Evolutionary conservation across 2,888 invertebrate genomes (phyloP).

Genomic region (Dendrolimus houi): DNA sequence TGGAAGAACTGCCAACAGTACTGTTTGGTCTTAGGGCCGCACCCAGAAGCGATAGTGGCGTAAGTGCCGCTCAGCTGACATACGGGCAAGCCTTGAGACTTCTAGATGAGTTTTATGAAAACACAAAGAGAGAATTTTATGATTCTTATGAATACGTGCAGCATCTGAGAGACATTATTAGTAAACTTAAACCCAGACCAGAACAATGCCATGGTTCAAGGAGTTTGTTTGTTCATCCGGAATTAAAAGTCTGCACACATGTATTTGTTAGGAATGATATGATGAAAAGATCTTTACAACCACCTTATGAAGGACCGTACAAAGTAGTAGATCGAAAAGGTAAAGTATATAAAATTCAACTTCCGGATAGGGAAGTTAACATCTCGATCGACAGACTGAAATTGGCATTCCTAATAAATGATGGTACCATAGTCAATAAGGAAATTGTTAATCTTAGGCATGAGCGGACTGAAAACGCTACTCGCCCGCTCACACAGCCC

Average conservation of each 20-base stretch:
- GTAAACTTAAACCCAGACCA: not conserved
- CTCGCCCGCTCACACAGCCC: not conserved
- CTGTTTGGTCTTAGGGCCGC: constrained; percentile 13
- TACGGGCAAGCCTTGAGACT: constrained; percentile 9
- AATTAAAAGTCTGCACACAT: not conserved
- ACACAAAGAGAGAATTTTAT: not conserved
- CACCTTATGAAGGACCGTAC: not conserved
- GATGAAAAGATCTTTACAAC: not conserved
- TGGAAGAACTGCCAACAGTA: constrained; percentile 9
- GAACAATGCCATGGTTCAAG: not conserved
- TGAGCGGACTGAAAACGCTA: not conserved
- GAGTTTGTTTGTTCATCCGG: not conserved
- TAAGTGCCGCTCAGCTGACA: constrained; percentile 11
- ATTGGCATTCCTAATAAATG: too few relatives aligned
- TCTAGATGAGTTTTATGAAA: constrained; percentile 7
- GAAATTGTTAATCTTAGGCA: not conserved
- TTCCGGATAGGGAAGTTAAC: not conserved
- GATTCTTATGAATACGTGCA: not conserved
- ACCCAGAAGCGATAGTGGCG: constrained; percentile 7
- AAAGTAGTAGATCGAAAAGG: not conserved
- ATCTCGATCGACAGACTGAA: not conserved
- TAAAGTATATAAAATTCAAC: not conserved
- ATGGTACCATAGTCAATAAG: not conserved
- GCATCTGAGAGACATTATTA: not conserved
- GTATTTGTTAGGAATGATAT: not conserved